phyloP scores from a whole-genome alignment of 2,888 invertebrate species.

The Mesodorylaimus sp. region DNA sequence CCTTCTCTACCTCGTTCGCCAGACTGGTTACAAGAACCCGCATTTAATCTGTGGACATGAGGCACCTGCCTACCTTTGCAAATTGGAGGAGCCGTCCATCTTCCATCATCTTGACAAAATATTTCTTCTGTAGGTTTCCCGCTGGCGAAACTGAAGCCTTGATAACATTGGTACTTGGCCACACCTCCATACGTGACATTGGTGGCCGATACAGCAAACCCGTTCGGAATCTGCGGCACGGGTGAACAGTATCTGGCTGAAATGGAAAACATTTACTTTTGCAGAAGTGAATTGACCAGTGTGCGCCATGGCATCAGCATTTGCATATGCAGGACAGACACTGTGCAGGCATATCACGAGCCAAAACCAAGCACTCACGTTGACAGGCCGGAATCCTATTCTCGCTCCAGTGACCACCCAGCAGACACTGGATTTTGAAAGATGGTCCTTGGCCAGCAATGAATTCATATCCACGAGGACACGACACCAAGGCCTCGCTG shows the following conservation, averaged over 20 bases:
- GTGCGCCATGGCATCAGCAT: background rate
- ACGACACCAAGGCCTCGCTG: slow-evolving; percentile 22
- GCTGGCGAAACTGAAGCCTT: slow-evolving; percentile 78
- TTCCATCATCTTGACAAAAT: slow-evolving; percentile 24
- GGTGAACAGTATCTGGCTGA: slow-evolving; percentile 63
- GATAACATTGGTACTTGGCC: slow-evolving; percentile 88
- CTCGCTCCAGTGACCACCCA: slow-evolving; percentile 26
- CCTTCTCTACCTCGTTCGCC: too few relatives aligned
- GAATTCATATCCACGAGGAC: slow-evolving; percentile 26
- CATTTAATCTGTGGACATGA: too few relatives aligned
- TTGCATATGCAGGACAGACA: background rate
- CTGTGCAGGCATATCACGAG: background rate
- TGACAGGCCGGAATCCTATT: slow-evolving; percentile 24
- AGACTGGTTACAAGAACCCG: too few relatives aligned
- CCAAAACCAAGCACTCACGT: slow-evolving; percentile 17
- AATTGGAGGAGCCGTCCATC: slow-evolving; percentile 23
- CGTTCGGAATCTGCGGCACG: slow-evolving; percentile 91
- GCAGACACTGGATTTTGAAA: slow-evolving; percentile 21
- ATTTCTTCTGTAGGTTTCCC: slow-evolving; percentile 36
- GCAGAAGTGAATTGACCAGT: background rate
- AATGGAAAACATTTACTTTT: slow-evolving; percentile 12
- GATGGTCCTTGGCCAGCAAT: slow-evolving; percentile 21
- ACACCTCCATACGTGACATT: slow-evolving; percentile 82
- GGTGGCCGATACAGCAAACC: slow-evolving; percentile 81
- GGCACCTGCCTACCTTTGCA: slow-evolving; percentile 22